Conservation (phyloP, 2,888 invertebrate species). For the Apotomis capreana region DNA sequence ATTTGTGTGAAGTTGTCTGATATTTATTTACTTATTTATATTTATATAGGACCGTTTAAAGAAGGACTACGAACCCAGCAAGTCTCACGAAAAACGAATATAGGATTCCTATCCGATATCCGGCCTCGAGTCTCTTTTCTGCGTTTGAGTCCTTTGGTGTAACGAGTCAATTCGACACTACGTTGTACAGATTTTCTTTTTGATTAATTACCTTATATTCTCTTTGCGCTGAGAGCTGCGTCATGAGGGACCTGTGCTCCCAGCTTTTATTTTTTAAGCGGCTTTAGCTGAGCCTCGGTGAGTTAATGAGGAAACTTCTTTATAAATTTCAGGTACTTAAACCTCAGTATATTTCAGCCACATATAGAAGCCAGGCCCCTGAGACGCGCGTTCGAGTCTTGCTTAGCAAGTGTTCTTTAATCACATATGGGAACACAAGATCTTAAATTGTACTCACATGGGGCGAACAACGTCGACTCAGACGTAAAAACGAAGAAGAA, state of each 20-base stretch:
- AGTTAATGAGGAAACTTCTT: conserved; percentile 39
- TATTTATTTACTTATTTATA: too few relatives aligned
- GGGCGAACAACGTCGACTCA: neutral
- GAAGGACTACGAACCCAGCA: too few relatives aligned
- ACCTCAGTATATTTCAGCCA: conserved; percentile 16
- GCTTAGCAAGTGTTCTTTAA: conserved; percentile 31
- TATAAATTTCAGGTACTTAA: conserved; percentile 29
- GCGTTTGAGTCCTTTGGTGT: too few relatives aligned
- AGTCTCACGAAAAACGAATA: too few relatives aligned
- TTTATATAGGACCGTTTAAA: too few relatives aligned
- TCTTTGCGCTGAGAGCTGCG: conserved; percentile 5
- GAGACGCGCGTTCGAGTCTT: conserved; percentile 22
- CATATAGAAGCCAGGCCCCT: conserved; percentile 6
- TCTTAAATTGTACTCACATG: conserved; percentile 15
- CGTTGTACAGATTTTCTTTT: conserved; percentile 6
- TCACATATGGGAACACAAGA: conserved; percentile 14
- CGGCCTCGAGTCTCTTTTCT: too few relatives aligned
- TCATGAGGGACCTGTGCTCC: neutral
- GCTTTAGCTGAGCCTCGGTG: conserved; percentile 28
- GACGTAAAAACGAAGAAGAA: neutral
- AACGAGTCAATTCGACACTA: too few relatives aligned
- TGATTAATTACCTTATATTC: conserved; percentile 19
- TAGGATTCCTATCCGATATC: too few relatives aligned
- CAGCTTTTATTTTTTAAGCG: conserved; percentile 31
- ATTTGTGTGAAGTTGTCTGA: too few relatives aligned